Percentiles rank a stretch among this genome's conserved stretches.
Conservation (phyloP, 2,797 vertebrate genomes). For the Fistularia tabacaria region DNA sequence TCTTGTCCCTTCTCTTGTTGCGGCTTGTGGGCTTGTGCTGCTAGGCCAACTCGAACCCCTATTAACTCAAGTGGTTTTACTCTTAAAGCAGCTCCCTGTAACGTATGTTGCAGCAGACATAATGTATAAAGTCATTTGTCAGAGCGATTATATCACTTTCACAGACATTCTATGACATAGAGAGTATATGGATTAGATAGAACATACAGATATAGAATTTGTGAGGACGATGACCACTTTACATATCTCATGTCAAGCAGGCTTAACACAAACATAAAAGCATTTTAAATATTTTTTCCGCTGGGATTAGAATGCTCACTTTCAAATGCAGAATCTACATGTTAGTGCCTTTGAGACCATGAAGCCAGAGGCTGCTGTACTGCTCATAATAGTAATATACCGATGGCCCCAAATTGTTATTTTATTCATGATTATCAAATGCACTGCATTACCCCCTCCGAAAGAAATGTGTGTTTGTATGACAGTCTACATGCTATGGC, state of each 20-base stretch:
- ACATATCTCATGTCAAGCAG: background rate
- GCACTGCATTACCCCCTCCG: background rate
- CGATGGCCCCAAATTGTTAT: too few species aligned
- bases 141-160: conserved; percentile 5
- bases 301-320: too few species aligned
- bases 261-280: too few species aligned
- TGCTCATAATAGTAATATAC: too few species aligned
- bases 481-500: conserved; percentile 5
- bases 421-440: too few species aligned
- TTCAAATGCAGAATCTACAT: too few species aligned
- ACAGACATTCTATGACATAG: background rate
- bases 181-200: background rate
- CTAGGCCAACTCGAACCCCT: background rate
- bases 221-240: background rate
- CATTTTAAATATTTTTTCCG: too few species aligned
- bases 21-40: too few species aligned
- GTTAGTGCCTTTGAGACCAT: too few species aligned
- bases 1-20: background rate
- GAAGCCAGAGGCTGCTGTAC: too few species aligned
- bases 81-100: background rate
- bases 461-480: conserved; percentile 28
- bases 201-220: background rate
- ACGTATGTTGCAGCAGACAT: background rate
- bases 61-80: background rate
- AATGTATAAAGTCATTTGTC: background rate